phyloP scores from a whole-genome alignment of 1,140 invertebrate species.

The Spodoptera litura region DNA sequence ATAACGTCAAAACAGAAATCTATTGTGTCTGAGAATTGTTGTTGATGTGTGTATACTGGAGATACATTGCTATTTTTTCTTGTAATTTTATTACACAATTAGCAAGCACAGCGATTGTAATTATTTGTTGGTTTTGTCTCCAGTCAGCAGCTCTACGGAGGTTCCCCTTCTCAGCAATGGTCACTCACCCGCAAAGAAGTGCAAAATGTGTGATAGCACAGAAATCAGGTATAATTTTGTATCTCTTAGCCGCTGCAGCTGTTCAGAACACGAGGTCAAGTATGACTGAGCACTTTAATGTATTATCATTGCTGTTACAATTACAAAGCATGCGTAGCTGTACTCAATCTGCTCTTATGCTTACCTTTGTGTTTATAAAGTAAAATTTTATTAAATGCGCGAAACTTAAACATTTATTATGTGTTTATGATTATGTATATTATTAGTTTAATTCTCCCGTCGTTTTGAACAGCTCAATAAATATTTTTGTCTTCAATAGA shows the following conservation, averaged over 20 bases:
- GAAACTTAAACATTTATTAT: background rate
- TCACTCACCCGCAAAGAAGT: slow-evolving; percentile 55
- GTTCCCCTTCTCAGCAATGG: slow-evolving; percentile 36
- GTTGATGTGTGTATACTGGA: no score
- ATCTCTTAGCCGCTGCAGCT: slow-evolving; percentile 33
- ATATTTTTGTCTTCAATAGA: slow-evolving; percentile 13
- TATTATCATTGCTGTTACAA: background rate
- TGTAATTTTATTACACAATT: no score
- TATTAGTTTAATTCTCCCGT: background rate
- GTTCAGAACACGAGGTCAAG: slow-evolving; percentile 22
- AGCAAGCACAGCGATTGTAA: slow-evolving; percentile 44
- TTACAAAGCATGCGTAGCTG: background rate
- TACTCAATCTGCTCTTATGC: background rate
- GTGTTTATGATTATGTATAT: slow-evolving; percentile 3
- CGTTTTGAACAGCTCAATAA: slow-evolving; percentile 19
- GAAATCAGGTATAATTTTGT: slow-evolving; percentile 56
- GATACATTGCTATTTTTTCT: no score
- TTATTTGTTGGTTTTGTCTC: slow-evolving; percentile 45
- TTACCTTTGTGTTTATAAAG: background rate
- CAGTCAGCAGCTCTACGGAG: slow-evolving; percentile 44
- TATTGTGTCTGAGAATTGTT: no score
- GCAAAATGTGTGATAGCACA: slow-evolving; percentile 56
- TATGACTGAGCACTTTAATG: background rate
- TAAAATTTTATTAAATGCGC: background rate
- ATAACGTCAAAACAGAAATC: no score